A percentile compares a stretch with the other conserved stretches of the same genome.
Conservation (phyloP, 2,797 vertebrate genomes). For the Chiroxiphia lanceolata region DNA sequence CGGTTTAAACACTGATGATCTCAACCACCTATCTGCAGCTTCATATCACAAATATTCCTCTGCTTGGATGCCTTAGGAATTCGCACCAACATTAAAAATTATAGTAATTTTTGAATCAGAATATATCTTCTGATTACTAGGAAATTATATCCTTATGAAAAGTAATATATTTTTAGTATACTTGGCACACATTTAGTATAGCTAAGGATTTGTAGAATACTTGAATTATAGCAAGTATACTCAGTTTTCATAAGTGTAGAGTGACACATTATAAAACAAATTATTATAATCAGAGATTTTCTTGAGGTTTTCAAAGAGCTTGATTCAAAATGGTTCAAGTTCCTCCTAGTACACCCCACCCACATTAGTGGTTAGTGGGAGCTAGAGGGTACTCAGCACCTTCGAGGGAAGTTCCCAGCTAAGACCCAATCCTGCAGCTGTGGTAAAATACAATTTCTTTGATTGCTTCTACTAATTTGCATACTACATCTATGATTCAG, state of each 20-base stretch:
- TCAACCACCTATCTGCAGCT: conserved; percentile 3
- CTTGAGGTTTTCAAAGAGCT: conserved; percentile 41
- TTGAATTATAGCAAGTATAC: conserved; percentile 68
- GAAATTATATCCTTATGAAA: conserved; percentile 64
- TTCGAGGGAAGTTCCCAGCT: not conserved
- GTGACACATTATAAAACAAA: conserved; percentile 63
- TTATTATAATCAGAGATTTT: conserved; percentile 69
- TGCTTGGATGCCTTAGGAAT: conserved; percentile 18
- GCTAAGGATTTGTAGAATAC: conserved; percentile 62
- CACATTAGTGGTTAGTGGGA: not conserved
- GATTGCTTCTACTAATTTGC: conserved; percentile 43
- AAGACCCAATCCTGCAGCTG: conserved; percentile 27
- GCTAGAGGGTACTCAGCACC: conserved; percentile 34
- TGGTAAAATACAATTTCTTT: conserved; percentile 12
- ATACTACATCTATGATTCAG: not conserved
- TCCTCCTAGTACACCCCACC: conserved; percentile 3
- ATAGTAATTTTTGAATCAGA: conserved; percentile 61
- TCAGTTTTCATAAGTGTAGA: conserved; percentile 58
- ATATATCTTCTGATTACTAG: conserved; percentile 59
- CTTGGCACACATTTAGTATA: conserved; percentile 53
- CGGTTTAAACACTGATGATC: conserved; percentile 4
- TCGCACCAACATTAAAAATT: conserved; percentile 51
- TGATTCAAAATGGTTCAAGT: conserved; percentile 40
- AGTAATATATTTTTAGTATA: conserved; percentile 66
- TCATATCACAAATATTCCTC: not conserved